Percentiles rank a stretch among this genome's conserved stretches.
Evolutionary conservation across 2,888 invertebrate species (phyloP).

Genomic region (Neoaliturus tenellus): DNA sequence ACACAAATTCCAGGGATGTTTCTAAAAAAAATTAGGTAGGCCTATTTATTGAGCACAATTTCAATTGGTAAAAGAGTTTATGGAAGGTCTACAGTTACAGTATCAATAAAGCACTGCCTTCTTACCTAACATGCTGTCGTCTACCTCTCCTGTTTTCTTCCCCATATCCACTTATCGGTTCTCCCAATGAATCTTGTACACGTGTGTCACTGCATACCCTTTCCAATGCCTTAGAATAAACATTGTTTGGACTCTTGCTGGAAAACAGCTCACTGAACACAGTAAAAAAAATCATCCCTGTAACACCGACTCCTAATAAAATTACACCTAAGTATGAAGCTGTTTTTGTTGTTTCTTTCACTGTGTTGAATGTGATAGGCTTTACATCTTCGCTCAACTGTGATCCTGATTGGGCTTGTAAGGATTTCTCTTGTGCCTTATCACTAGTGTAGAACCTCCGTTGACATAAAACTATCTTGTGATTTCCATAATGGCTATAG

Average conservation of each 20-base stretch:
- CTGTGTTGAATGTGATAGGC: slow-evolving; percentile 76
- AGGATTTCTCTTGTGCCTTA: background rate
- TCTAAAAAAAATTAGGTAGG: no score
- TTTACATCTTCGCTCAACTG: slow-evolving; percentile 2
- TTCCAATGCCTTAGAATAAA: slow-evolving; percentile 87
- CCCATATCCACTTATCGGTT: slow-evolving; percentile 92
- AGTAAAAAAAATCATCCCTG: slow-evolving; percentile 88
- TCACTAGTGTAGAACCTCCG: background rate
- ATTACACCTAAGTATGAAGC: slow-evolving; percentile 90
- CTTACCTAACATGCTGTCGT: slow-evolving; percentile 85
- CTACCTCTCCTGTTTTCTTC: slow-evolving; percentile 90
- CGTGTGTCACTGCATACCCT: slow-evolving; percentile 84
- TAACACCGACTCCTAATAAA: slow-evolving; percentile 86
- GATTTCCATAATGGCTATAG: background rate
- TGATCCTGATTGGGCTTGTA: background rate
- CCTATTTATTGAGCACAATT: no score
- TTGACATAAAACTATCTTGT: background rate
- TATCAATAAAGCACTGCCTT: background rate
- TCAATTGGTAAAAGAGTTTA: no score
- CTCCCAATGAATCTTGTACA: slow-evolving; percentile 90
- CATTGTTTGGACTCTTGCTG: slow-evolving; percentile 88
- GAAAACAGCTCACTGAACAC: slow-evolving; percentile 93
- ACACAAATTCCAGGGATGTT: no score
- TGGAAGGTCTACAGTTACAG: no score
- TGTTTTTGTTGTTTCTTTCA: slow-evolving; percentile 94